Evolutionary conservation across 2,113 vertebrate genomes (phyloP).

Genomic region (Mungos mungo): DNA sequence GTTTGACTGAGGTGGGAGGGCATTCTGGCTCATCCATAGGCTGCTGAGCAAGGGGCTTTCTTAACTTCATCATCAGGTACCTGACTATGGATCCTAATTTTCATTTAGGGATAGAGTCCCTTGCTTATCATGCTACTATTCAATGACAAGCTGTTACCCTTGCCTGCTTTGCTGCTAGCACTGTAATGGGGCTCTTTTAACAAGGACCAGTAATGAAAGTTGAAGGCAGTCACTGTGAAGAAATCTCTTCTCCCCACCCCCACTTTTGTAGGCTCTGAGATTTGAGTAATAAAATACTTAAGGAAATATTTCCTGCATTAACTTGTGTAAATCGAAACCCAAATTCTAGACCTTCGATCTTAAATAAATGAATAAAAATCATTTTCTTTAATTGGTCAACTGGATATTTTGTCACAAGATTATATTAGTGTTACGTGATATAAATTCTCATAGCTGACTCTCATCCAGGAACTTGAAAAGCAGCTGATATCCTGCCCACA

Average conservation of each 20-base stretch:
- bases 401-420: neutral
- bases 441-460: neutral
- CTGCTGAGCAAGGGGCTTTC: neutral
- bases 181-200: neutral
- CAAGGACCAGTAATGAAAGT: neutral
- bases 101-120: neutral
- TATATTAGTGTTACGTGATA: neutral
- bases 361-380: neutral
- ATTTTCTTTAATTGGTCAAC: neutral
- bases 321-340: neutral
- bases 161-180: neutral
- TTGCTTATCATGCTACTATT: neutral
- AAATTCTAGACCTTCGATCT: neutral
- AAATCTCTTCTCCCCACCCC: neutral
- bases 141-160: neutral
- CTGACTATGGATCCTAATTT: neutral
- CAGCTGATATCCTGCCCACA: neutral
- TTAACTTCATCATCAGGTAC: neutral
- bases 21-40: neutral
- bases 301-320: neutral
- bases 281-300: neutral
- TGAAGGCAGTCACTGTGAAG: neutral
- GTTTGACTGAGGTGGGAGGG: neutral
- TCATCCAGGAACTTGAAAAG: neutral
- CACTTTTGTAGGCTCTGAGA: neutral